Evolutionary conservation across 2,888 invertebrate genomes (phyloP), one percentile per base, ranked within the genome.

Genomic region (Ichneumoninae sp.): DNA sequence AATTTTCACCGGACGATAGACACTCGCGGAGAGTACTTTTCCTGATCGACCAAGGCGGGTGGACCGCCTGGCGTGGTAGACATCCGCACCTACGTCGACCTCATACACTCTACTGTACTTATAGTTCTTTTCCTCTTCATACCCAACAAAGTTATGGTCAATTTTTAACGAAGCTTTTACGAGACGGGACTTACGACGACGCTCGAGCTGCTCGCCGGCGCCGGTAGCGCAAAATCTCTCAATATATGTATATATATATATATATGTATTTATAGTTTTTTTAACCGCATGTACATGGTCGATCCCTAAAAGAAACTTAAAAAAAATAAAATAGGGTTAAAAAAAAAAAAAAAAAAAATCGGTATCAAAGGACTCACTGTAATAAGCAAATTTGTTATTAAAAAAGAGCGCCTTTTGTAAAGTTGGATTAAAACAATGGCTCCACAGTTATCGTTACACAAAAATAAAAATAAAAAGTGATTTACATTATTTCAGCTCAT

Each of bases 111-210:
- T 50, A 47, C 74, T 54, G 13, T 30, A 40, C 60, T 54, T 65
- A 74, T 54, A 44, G 40, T 65, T 76, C 60, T 79, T 65, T 65
- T 70, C 10, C 40, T 82, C 74, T 36, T 74, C 66, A 70, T 50
- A 57, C 33, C 65, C 65, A 70, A 78, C 78, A 81, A 84, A 81
- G 84, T 81, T 84, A 78, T 74, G 57, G 52, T 66, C 81, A 84
- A 84, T 78, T 84, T 78, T 84, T 78, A 66, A 16, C 30, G 50
- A 74, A 81, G 81, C 70, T 84, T 81, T 81, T 71, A 81, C 33
- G 74, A 78, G 40, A 33, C 26, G 40, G 19, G 69, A 10, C 44
- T 66, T 44, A 57, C 19, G 40, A 47, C 36, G 40, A 7, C 44
- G 5, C 47, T 4, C 71, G 65, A 65, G 52, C 52, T 65, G 36